Evolutionary conservation across 2,888 invertebrate genomes (phyloP).

Genomic region (Tachina lurida): DNA sequence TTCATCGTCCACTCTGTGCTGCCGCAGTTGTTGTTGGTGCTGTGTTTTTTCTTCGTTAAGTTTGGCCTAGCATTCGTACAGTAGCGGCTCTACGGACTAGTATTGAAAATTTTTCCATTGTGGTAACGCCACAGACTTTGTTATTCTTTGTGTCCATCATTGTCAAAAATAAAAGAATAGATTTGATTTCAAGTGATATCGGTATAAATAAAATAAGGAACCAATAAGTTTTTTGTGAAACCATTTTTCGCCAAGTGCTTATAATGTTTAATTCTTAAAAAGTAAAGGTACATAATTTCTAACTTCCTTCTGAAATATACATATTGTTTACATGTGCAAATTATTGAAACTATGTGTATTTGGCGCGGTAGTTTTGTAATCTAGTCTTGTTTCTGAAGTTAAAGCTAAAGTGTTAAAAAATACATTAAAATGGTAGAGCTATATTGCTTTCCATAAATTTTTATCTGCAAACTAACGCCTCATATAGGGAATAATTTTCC

Average conservation of each 20-base stretch:
- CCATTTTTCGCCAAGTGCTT: background rate
- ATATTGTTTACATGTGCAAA: slow-evolving; percentile 56
- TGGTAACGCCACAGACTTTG: slow-evolving; percentile 55
- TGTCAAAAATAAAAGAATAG: slow-evolving; percentile 36
- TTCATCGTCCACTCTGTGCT: slow-evolving; percentile 34
- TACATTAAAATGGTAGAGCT: background rate
- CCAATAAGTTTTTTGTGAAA: background rate
- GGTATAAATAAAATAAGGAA: background rate
- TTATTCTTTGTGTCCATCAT: background rate
- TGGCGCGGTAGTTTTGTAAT: slow-evolving; percentile 56
- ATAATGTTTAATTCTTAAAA: slow-evolving; percentile 11
- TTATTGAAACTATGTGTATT: slow-evolving; percentile 36
- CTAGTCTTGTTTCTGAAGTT: background rate
- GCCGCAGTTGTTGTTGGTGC: slow-evolving; percentile 40
- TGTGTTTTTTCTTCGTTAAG: slow-evolving; percentile 70
- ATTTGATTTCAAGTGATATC: background rate
- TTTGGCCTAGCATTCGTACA: slow-evolving; percentile 73
- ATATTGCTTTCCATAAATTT: background rate
- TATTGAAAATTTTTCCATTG: slow-evolving; percentile 67
- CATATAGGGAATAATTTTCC: background rate
- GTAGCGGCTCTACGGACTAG: slow-evolving; percentile 71
- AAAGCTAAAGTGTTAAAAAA: background rate
- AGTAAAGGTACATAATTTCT: slow-evolving; percentile 23
- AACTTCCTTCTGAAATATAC: background rate
- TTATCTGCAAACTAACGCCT: background rate